A percentile compares a stretch with the other conserved stretches of the same genome.
Conservation (phyloP, 2,888 invertebrate genomes). For the Noctua comes region DNA sequence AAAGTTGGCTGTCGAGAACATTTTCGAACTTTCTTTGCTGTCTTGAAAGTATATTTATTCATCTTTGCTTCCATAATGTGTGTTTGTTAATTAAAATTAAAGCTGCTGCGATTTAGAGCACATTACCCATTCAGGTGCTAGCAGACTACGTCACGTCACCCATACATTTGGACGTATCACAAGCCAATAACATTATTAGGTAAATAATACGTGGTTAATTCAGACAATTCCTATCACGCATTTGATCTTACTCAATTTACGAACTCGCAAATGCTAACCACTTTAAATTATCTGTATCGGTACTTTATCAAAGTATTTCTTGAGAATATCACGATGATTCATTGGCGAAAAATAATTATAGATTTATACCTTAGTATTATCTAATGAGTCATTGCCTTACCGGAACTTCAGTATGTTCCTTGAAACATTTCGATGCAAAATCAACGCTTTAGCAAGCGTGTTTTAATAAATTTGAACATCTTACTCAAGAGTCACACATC, state of each 20-base stretch:
- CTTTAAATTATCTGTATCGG: slow-evolving; percentile 30
- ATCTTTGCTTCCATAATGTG: slow-evolving; percentile 1
- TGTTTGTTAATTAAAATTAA: neutral
- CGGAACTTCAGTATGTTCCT: slow-evolving; percentile 31
- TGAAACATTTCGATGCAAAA: slow-evolving; percentile 14
- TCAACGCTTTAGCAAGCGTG: neutral
- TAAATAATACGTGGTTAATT: slow-evolving; percentile 16
- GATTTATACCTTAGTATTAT: slow-evolving; percentile 8
- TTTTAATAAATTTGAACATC: slow-evolving; percentile 22
- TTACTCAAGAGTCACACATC: slow-evolving; percentile 5
- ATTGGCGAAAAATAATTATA: slow-evolving; percentile 43
- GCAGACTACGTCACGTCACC: neutral
- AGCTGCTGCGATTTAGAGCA: neutral
- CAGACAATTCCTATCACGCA: slow-evolving; percentile 3
- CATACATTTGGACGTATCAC: slow-evolving; percentile 2
- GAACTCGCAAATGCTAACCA: slow-evolving; percentile 1
- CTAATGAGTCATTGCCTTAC: slow-evolving; percentile 40
- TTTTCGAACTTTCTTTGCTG: slow-evolving; percentile 8
- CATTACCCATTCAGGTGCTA: neutral
- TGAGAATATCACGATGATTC: slow-evolving; percentile 35
- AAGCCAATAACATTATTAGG: slow-evolving; percentile 6
- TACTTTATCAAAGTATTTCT: slow-evolving; percentile 31
- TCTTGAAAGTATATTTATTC: neutral
- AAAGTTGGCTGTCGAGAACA: neutral
- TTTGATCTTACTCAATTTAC: slow-evolving; percentile 11